phyloP scores from a whole-genome alignment of 1,140 invertebrate species.

The Cydia amplana region DNA sequence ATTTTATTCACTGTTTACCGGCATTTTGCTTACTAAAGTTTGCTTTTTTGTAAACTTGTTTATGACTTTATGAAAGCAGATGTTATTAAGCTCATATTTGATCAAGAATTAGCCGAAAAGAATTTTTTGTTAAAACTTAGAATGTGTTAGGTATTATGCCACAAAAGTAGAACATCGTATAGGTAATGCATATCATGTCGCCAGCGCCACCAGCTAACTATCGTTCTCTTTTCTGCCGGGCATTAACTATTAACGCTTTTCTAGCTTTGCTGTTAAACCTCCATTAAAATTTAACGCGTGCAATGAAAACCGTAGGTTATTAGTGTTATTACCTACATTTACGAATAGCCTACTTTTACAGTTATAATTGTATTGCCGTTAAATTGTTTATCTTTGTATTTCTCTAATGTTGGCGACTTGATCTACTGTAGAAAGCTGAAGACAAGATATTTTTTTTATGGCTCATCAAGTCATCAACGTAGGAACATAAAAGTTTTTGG shows the following conservation, averaged over 20 bases:
- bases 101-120: too few relatives aligned
- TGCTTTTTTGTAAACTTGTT: too few relatives aligned
- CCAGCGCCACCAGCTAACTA: not conserved
- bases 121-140: too few relatives aligned
- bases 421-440: not conserved
- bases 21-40: too few relatives aligned
- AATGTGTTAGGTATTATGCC: too few relatives aligned
- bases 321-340: not conserved
- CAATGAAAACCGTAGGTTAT: not conserved
- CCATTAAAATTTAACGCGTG: constrained; percentile 1
- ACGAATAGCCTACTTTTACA: not conserved
- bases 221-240: not conserved
- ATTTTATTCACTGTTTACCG: too few relatives aligned
- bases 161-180: not conserved
- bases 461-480: too few relatives aligned
- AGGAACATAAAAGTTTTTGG: too few relatives aligned
- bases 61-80: too few relatives aligned
- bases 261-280: not conserved
- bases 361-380: not conserved
- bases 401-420: too few relatives aligned
- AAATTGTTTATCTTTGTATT: not conserved
- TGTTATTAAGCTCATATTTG: too few relatives aligned
- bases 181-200: not conserved
- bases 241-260: constrained; percentile 8
- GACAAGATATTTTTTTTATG: too few relatives aligned